Base-by-base conservation (phyloP, 37 sponge, comb jelly and placozoan genomes). In the Hormiphora californensis region DNA sequence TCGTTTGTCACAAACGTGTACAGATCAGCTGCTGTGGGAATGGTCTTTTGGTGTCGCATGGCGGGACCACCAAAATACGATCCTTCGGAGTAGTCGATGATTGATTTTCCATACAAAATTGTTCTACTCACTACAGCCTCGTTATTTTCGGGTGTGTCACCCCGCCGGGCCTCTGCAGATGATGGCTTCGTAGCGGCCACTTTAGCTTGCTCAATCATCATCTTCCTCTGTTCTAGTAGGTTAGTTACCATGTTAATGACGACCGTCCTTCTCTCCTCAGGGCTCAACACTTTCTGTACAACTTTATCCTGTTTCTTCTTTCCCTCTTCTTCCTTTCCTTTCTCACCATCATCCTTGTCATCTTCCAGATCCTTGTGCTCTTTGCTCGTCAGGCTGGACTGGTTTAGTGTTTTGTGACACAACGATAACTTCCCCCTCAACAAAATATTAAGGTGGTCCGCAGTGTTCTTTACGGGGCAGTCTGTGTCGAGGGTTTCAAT, bases 21-120 rank as follows among this genome's bases (percentile, higher is more conserved):
- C n/a, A 7, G 31, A 46, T 73, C 81, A 19, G 31, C 43, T 41
- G 40, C 17, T 11, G 35, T 33, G 25, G 21, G 40, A 30, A 19
- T 15, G 3, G 40, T 46, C 25, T 40, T 40, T n/a, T 73, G 12
- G 2, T 73, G 81, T 8, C 17, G 31, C 23, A 27, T 32, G 9
- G 21, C 32, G 17, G 81, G 81, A 1, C 81, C 81, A 22, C 81
- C 81, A 36, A 73, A 73, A 36, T 73, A 73, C 1, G 81, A 33
- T 25, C 81, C 81, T 0, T 73, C 81, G n/a, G 81, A 73, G 81
- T 73, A 73, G 17, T 73, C 46, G 15, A 73, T 28, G n/a, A 40
- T 33, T 7, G 81, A 4, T 73, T 41, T 73, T 32, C 81, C 81
- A 19, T 41, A 73, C 22, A 73, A 33, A 43, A 46, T 28, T 19